Base-by-base conservation (phyloP, 1,140 invertebrate species). In the Littorina saxatilis region DNA sequence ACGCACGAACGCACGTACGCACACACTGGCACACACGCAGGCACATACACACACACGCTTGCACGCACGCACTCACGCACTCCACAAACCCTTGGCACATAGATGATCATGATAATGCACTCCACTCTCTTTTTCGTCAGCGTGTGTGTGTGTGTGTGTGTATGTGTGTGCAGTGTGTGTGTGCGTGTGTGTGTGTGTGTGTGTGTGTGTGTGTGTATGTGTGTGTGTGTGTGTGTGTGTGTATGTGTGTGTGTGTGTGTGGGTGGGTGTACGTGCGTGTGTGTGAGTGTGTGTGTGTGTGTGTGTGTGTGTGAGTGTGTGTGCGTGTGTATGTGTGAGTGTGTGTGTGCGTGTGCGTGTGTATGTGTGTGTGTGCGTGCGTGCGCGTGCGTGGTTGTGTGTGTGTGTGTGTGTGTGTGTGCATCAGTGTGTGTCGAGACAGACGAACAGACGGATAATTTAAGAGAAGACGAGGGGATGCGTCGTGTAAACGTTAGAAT, bases 231-330 rank as follows among this genome's bases (percentile, higher is more conserved):
- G 9, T 11, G 9, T 29, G 20, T 35, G 61, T 63, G 61, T 27
- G n/a, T 63, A 29, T 63, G 61, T 27, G n/a, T 63, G 61, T 63
- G 61, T 32, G 5, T 63, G n/a, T n/a, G n/a, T n/a, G n/a, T n/a
- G n/a, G n/a, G n/a, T n/a, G n/a, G n/a, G 55, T 27, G 55, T 58
- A n/a, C 55, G 55, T 0, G 55, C 4, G 4, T 5, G 55, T 27
- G 20, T 5, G 55, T 23, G 55, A 20, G 1, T 23, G 7, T 27
- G 61, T 32, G 61, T 35, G 61, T 7, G 27, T 63, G 61, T 1
- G 27, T 63, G 61, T 32, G 61, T 63, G 61, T 63, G 61, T 63
- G 61, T 63, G 61, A 29, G 61, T 63, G 61, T 63, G 61, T 63
- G 61, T 63, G 61, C 32, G 61, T 63, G 61, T 63, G 61, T 63